A percentile compares a stretch with the other conserved stretches of the same genome.
Conservation (phyloP, 2,113 vertebrate species). For the Phaethornis superciliosus region DNA sequence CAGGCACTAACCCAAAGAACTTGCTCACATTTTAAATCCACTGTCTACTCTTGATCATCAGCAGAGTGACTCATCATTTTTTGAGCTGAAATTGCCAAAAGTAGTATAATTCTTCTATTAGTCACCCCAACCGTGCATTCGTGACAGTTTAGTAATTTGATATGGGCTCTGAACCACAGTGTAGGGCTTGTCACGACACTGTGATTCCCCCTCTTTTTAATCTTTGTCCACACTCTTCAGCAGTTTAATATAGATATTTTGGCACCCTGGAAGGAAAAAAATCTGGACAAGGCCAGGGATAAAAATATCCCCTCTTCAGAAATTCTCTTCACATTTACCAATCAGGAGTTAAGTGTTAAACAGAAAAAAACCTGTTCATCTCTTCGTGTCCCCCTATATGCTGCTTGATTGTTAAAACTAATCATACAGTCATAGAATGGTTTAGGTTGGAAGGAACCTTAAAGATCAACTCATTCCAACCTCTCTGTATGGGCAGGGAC, state of each 20-base stretch:
- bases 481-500: no score
- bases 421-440: neutral
- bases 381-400: neutral
- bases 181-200: neutral
- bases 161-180: neutral
- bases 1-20: neutral
- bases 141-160: neutral
- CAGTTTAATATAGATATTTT: neutral
- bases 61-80: neutral
- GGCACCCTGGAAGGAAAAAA: neutral
- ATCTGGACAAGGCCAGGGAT: neutral
- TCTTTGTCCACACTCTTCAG: neutral
- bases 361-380: neutral
- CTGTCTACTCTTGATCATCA: neutral
- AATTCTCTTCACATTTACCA: neutral
- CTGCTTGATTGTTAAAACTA: neutral
- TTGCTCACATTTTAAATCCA: neutral
- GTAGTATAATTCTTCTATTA: neutral
- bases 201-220: neutral
- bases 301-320: neutral
- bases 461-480: no score
- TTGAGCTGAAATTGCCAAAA: neutral
- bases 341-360: neutral
- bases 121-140: neutral
- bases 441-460: no score